Percentiles rank a stretch among this genome's conserved stretches.
phyloP scores from a whole-genome alignment of 2,797 vertebrate genomes.

The Channallabes apus region DNA sequence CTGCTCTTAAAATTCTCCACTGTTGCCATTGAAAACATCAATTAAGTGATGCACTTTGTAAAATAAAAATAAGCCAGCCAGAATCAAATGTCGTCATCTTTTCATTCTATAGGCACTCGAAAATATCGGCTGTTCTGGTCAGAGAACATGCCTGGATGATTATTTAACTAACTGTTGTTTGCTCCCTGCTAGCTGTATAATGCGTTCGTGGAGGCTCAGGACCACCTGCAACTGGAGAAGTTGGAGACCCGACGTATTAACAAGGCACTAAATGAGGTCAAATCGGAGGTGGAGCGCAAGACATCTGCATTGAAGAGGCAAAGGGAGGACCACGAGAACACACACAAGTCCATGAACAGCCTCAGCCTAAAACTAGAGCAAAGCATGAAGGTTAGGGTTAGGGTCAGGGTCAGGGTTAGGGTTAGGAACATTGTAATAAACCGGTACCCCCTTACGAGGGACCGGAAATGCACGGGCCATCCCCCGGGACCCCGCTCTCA shows the following conservation, averaged over 20 bases:
- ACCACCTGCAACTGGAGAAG: conserved; percentile 88
- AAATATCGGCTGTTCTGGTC: background rate
- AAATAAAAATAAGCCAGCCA: background rate
- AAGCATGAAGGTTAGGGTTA: too few relatives aligned
- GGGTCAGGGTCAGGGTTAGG: too few relatives aligned
- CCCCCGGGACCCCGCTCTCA: too few relatives aligned
- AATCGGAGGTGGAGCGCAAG: conserved; percentile 92
- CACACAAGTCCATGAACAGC: too few relatives aligned
- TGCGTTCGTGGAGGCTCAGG: conserved; percentile 89
- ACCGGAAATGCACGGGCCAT: too few relatives aligned
- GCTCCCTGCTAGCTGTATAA: conserved; percentile 85
- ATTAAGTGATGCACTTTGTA: background rate
- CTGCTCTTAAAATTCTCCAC: background rate
- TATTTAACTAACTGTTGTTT: background rate
- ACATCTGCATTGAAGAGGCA: conserved; percentile 90
- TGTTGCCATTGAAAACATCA: background rate
- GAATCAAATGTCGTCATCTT: too few relatives aligned
- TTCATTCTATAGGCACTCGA: too few relatives aligned
- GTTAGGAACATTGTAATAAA: too few relatives aligned
- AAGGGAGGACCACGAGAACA: too few relatives aligned
- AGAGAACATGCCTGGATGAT: background rate
- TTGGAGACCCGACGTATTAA: conserved; percentile 88
- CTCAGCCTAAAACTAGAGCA: too few relatives aligned
- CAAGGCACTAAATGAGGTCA: conserved; percentile 90
- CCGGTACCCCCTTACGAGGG: too few relatives aligned